Base-by-base conservation (phyloP, 2,888 invertebrate genomes). In the Osmoderma eremita region DNA sequence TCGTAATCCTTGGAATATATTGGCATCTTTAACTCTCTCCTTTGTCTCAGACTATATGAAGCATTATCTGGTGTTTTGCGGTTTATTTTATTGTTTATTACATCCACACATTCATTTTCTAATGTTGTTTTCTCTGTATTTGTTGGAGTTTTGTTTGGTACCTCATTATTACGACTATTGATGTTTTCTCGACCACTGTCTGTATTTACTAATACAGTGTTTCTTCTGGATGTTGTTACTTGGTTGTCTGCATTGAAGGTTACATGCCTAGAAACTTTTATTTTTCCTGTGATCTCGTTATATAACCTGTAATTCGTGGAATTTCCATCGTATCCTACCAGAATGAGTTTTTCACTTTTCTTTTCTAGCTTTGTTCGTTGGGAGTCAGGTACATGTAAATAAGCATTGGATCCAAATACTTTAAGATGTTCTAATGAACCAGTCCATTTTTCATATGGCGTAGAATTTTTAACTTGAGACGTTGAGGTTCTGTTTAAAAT, bases 401-500 rank as follows among this genome's bases (percentile, higher is more conserved):
- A 67, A 41, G n/a, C 65, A 39, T 67, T 63, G 17, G 41, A 22
- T 12, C 69, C 67, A 63, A 66, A 69, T 53, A 50, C 54, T 41
- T 50, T 48, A 17, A 69, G 20, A 20, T 69, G 69, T n/a, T 49
- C 41, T 58, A 41, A 17, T 58, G 38, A n/a, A 18, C 24, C 48
- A 24, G 17, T 45, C 70, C 75, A 70, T 18, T 71, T 6, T 66
- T 77, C 75, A 65, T 66, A 75, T 3, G 74, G 70, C 0, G 74
- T 75, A 13, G 51, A 63, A 10, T 56, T 51, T 2, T 13, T 18
- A 10, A 6, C 17, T 12, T 65, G 39, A 0, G 22, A 69, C 6
- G 41, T 69, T 6, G 69, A 30, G n/a, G 73, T 73, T 58, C 78
- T 63, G 63, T 81, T 81, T 2, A 76, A 62, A 10, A 77, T 48